Evolutionary conservation across 2,888 invertebrate species (phyloP), one percentile per base, ranked within the genome.

Genomic region (Daptonema setosum): DNA sequence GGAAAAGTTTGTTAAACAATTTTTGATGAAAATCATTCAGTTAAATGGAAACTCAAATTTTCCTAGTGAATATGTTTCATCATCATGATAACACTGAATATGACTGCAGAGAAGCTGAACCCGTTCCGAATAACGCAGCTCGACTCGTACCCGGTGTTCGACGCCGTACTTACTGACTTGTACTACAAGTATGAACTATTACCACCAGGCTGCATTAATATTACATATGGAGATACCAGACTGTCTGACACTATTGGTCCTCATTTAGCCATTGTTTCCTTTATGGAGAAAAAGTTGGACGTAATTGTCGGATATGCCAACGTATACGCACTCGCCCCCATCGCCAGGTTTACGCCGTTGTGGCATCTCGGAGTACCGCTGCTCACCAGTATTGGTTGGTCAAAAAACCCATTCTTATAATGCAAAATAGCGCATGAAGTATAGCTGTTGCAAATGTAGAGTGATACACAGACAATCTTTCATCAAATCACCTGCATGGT

Each of bases 301-400:
- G 85, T 82, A 11, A 83, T 87, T 66, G 78, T 87, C 67, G 87
- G 87, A 0, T 82, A 86, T 48, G 82, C 86, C 22, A 85, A 85
- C 72, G 83, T 84, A 68, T 87, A 87, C 72, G 83, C 83, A 17
- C 78, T 87, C 66, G 85, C 86, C 0, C 85, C 86, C 2, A 83
- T 87, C 20, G 81, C 84, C 17, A 25, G 50, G 5, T 84, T 83
- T 69, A 80, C 83, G 14, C 81, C 81, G 20, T 79, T 79, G 28
- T 85, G 83, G 85, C 55, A 59, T 45, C 24, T 2, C 8, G 69
- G 69, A 14, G 60, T 86, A 52, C 87, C 87, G 0, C 80, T 87
- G 1, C 68, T 87, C 29, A 85, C 86, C 0, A 80, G 85, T 0
- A 83, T 83, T 0, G 86, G 82, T n/a, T n/a, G n/a, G n/a, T n/a